phyloP scores from a whole-genome alignment of 2,888 invertebrate genomes.

The Chrysopilus asiliformis region DNA sequence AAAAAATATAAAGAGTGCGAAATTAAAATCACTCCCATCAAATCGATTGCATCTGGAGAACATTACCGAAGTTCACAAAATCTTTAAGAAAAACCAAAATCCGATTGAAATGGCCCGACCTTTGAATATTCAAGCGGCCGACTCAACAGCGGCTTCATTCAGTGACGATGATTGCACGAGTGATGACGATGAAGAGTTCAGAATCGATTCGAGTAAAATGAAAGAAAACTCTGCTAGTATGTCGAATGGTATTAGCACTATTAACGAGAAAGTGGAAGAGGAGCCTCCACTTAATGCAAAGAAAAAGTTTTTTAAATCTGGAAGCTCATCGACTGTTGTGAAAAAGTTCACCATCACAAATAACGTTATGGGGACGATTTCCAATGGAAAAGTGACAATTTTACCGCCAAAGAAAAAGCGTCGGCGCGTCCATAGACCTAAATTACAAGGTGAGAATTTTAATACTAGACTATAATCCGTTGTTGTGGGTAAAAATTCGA shows the following conservation, averaged over 20 bases:
- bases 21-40: slow-evolving; percentile 22
- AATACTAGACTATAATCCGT: neutral
- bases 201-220: slow-evolving; percentile 11
- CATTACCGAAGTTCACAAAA: slow-evolving; percentile 25
- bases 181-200: slow-evolving; percentile 10
- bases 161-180: neutral
- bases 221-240: too few relatives aligned
- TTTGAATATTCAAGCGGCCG: slow-evolving; percentile 18
- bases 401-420: too few relatives aligned
- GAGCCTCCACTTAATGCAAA: slow-evolving; percentile 14
- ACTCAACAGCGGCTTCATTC: too few relatives aligned
- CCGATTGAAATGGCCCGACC: slow-evolving; percentile 32
- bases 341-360: slow-evolving; percentile 29
- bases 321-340: slow-evolving; percentile 19
- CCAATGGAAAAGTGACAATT: slow-evolving; percentile 25
- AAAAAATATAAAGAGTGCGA: slow-evolving; percentile 25
- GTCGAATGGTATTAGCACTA: too few relatives aligned
- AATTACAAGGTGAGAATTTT: slow-evolving; percentile 2
- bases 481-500: neutral
- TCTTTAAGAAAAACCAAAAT: slow-evolving; percentile 25
- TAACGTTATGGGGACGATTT: slow-evolving; percentile 27
- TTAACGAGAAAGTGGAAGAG: slow-evolving; percentile 15
- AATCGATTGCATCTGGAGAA: slow-evolving; percentile 25
- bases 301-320: slow-evolving; percentile 31
- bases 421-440: too few relatives aligned